Evolutionary conservation across 1,140 invertebrate genomes (phyloP), one percentile per base, ranked within the genome.

Genomic region (Scaptomyza graminum): DNA sequence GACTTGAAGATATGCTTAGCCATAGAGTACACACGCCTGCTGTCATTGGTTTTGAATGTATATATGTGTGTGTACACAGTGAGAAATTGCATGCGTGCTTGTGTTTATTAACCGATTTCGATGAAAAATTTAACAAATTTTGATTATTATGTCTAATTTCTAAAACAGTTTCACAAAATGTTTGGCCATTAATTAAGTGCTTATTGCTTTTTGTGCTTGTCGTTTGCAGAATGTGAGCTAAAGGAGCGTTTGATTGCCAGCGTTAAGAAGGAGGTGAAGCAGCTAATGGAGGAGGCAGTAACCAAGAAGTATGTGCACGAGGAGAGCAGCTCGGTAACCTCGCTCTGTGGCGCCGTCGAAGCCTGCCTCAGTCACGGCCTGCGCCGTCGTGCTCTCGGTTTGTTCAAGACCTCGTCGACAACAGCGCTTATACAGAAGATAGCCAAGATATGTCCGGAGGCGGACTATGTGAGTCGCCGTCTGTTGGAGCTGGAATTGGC

Each of bases 231-330:
- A 5, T 41, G 37, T 12, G 37, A 41, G 37, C 96, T 5, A 97
- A 95, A 96, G 90, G 96, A 96, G 80, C 94, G 95, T 73, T 93
- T 97, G 39, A 95, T 97, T 49, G 94, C 94, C 46, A 93, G 94
- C 74, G 96, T 97, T n/a, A 97, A 97, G 92, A 96, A 96, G 91
- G 96, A 97, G 93, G 96, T 97, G 34, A 97, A 97, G 82, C 96
- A 97, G 91, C 95, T 98, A 43, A 98, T 98, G 97, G 97, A 98
- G 93, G 97, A 98, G 93, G 96, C 97, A 39, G 97, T 98, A 1
- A 98, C 97, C 1, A 94, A 96, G 70, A 98, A 98, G 92, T 97
- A 97, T 92, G 96, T 98, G 9, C 96, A 98, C 91, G 97, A 98
- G 93, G 97, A 98, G 74, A 97, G 96, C 90, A 96, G 96, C 59